Evolutionary conservation across 2,888 invertebrate genomes (phyloP), one percentile per base, ranked within the genome.

Genomic region (Conchocele bisecta): DNA sequence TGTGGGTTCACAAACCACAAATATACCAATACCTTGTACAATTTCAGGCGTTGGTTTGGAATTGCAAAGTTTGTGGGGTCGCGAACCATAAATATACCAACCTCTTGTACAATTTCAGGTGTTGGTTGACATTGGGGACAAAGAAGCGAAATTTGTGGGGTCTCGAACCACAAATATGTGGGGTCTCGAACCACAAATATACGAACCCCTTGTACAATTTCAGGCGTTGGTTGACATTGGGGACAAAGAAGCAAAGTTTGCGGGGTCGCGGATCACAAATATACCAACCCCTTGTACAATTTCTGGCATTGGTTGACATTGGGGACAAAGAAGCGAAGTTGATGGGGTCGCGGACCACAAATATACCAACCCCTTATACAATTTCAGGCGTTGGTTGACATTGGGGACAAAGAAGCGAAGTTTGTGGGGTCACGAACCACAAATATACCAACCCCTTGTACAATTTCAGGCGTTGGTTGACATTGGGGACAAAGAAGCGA

Each of bases 61-160:
- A n/a, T n/a, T n/a, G n/a, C n/a, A n/a, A n/a, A n/a, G n/a, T n/a
- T n/a, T n/a, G n/a, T n/a, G n/a, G n/a, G n/a, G n/a, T n/a, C n/a
- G n/a, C n/a, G n/a, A n/a, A n/a, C n/a, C n/a, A n/a, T n/a, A n/a
- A n/a, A n/a, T n/a, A n/a, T n/a, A n/a, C n/a, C n/a, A n/a, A n/a
- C n/a, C n/a, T n/a, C n/a, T n/a, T n/a, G 15, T 44, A 33, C 6
- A 33, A 39, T 75, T 74, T 46, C 94, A 97, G 93, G 96, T 96
- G 91, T 94, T 99, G 82, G 97, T 98, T 13, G 95, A 95, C 83
- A 95, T 99, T 83, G 97, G 97, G 13, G 99, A 99, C 91, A 99
- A 99, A 91, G 94, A 95, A 1, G 89, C 93, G 0, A 93, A 93
- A 54, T 99, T 99, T 92, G 92, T 98, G 46, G 97, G 96, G 24